Percentiles rank a stretch among this genome's conserved stretches.
phyloP scores from a whole-genome alignment of 2,797 vertebrate species.

The Siniperca undulata region DNA sequence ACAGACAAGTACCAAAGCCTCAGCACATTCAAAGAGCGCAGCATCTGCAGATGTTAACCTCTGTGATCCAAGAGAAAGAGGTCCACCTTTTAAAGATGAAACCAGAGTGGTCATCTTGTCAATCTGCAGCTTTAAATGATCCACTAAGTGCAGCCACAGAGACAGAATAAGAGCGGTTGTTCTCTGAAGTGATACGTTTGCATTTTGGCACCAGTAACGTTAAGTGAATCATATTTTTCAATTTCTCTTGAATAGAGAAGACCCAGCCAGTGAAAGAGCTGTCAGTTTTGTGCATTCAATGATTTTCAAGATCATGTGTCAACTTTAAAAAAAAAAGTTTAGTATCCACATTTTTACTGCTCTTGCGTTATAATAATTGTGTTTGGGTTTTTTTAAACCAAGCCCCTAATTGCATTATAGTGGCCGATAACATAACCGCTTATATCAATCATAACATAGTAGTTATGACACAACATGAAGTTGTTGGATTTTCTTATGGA shows the following conservation, averaged over 20 bases:
- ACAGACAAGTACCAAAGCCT: constrained; percentile 68
- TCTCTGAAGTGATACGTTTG: constrained; percentile 49
- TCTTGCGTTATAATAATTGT: background rate
- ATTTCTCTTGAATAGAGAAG: background rate
- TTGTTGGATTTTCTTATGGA: background rate
- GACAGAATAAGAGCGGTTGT: constrained; percentile 15
- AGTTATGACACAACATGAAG: constrained; percentile 18
- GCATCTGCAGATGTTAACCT: constrained; percentile 70
- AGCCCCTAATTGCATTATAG: background rate
- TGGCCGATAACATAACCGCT: background rate
- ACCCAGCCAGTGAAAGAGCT: background rate
- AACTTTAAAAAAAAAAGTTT: background rate
- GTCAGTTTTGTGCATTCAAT: constrained; percentile 1
- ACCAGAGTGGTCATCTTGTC: constrained; percentile 35
- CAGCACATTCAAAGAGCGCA: constrained; percentile 42
- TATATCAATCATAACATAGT: background rate
- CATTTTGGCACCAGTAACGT: constrained; percentile 27
- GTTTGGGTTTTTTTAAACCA: background rate
- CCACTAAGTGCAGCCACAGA: constrained; percentile 33
- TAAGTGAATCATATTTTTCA: constrained; percentile 29
- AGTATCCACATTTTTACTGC: background rate
- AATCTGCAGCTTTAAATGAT: constrained; percentile 30
- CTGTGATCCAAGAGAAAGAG: constrained; percentile 38
- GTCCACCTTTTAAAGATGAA: constrained; percentile 50
- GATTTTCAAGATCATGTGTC: background rate